Evolutionary conservation across 1,140 invertebrate genomes (phyloP).

Genomic region (Copidosoma floridanum): DNA sequence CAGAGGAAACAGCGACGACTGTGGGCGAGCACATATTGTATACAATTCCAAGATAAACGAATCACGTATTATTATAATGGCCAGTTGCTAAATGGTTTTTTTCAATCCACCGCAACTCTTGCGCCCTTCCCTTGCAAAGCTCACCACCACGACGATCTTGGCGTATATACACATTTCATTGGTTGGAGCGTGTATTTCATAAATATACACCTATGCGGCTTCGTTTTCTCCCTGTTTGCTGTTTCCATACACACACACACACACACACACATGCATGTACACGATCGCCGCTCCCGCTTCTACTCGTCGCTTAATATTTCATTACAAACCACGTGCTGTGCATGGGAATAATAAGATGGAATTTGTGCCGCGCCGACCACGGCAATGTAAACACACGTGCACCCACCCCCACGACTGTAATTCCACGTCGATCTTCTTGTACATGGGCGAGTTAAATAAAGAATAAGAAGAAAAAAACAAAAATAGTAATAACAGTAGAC

Average conservation of each 20-base stretch:
- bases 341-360: constrained; percentile 56
- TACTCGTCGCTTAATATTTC: constrained; percentile 50
- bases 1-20: constrained; percentile 35
- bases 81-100: constrained; percentile 59
- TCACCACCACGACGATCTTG: no score
- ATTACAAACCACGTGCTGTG: constrained; percentile 51
- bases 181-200: constrained; percentile 7
- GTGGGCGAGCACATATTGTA: constrained; percentile 37
- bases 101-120: no score
- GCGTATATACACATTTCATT: constrained; percentile 21
- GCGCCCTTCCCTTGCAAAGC: constrained; percentile 38
- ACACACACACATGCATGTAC: neutral
- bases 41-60: constrained; percentile 53
- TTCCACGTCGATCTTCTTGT: no score
- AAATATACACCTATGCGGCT: no score
- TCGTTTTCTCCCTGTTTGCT: constrained; percentile 1
- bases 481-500: no score
- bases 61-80: constrained; percentile 60
- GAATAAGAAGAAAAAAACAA: no score
- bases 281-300: constrained; percentile 29
- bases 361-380: constrained; percentile 40
- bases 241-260: neutral
- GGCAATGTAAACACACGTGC: constrained; percentile 1
- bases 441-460: no score
- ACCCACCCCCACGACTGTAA: constrained; percentile 35